Conservation (phyloP, 2,797 vertebrate genomes). For the Alectoris magna region DNA sequence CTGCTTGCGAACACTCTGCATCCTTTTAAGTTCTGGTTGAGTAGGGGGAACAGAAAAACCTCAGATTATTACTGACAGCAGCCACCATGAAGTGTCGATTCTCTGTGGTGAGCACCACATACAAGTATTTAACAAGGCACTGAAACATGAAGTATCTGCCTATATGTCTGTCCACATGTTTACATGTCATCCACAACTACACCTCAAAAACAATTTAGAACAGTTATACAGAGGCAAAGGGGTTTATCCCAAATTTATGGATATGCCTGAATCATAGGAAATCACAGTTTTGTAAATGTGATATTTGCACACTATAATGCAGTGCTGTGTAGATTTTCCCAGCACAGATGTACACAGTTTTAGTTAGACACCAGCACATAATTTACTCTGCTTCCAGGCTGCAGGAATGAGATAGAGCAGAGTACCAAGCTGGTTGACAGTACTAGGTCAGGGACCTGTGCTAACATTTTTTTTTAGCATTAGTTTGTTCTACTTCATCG, state of each 20-base stretch:
- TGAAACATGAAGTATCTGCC: neutral
- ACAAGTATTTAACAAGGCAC: neutral
- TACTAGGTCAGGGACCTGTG: neutral
- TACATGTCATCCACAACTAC: neutral
- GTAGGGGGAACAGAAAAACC: neutral
- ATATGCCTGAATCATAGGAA: neutral
- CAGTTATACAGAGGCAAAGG: neutral
- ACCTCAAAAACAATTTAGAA: neutral
- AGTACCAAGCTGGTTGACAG: neutral
- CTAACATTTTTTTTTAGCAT: neutral
- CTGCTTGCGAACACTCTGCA: neutral
- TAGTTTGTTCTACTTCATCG: neutral
- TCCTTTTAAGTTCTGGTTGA: neutral
- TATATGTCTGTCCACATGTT: neutral
- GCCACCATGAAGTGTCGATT: neutral
- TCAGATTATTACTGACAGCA: neutral
- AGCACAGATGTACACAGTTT: neutral
- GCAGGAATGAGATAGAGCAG: neutral
- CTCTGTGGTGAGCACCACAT: neutral
- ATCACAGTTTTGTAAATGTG: neutral
- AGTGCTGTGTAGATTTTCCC: neutral
- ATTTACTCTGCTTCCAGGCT: neutral
- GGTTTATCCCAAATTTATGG: neutral
- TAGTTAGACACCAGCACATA: neutral
- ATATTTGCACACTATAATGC: neutral